These are phyloP conservation scores for Merluccius polli DNA, from an alignment of 2,797 vertebrate genomes.

Conservation along the genomic window DNA sequence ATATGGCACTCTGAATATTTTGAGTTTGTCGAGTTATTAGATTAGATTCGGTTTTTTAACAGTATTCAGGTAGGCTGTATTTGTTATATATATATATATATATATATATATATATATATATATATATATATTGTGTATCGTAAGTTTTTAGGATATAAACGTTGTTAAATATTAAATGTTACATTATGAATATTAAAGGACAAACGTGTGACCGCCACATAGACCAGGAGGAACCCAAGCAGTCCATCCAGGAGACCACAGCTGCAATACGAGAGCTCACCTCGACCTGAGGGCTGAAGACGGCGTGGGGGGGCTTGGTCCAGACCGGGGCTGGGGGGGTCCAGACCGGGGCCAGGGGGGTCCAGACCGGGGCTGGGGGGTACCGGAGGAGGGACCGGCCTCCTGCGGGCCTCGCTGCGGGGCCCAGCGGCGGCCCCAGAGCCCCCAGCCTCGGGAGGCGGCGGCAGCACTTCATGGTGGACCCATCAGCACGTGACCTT, in stretches of 20 bases:
- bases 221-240: background rate
- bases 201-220: background rate
- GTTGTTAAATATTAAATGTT: no score
- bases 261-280: conserved; percentile 30
- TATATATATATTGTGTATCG: no score
- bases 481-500: conserved; percentile 10
- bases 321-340: no score
- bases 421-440: conserved; percentile 19
- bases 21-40: no score
- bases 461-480: conserved; percentile 56
- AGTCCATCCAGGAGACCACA: no score
- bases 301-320: background rate
- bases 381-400: conserved; percentile 15
- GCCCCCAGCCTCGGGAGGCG: conserved; percentile 50
- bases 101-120: no score
- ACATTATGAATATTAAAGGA: background rate
- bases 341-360: no score
- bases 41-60: no score
- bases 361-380: background rate
- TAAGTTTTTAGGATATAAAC: no score
- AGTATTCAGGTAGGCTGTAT: no score
- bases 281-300: conserved; percentile 30
- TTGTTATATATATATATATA: no score
- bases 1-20: no score
- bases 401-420: conserved; percentile 19